Conservation (phyloP, 1,140 invertebrate genomes). For the Antheraea mylitta region DNA sequence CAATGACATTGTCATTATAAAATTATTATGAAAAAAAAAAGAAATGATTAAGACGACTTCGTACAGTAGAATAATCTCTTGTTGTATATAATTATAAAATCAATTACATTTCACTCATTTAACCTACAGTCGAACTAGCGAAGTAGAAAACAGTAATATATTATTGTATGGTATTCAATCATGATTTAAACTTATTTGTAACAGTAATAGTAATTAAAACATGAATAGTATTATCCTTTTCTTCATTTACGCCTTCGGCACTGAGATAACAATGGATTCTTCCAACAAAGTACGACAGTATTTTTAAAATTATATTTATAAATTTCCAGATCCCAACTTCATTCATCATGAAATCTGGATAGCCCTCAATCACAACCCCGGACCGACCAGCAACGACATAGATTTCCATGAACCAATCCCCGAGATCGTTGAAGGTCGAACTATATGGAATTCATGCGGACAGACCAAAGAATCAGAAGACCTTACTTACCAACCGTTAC, state of each 20-base stretch:
- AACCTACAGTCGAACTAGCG: too few species aligned
- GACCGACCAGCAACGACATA: slow-evolving; percentile 61
- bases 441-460: slow-evolving; percentile 64
- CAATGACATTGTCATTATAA: background rate
- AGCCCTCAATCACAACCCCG: slow-evolving; percentile 63
- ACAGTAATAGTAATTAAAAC: too few species aligned
- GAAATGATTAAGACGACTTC: too few species aligned
- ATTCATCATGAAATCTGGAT: slow-evolving; percentile 69
- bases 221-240: too few species aligned
- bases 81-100: too few species aligned
- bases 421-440: slow-evolving; percentile 54
- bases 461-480: slow-evolving; percentile 67
- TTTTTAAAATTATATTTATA: background rate
- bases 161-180: too few species aligned
- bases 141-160: too few species aligned
- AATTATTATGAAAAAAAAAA: background rate
- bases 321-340: slow-evolving; percentile 60
- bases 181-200: too few species aligned
- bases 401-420: slow-evolving; percentile 52
- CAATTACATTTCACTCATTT: too few species aligned
- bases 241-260: too few species aligned
- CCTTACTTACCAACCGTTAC: slow-evolving; percentile 63
- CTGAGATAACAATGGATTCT: too few species aligned
- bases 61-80: too few species aligned
- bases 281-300: background rate